Evolutionary conservation across 2,797 vertebrate species (phyloP).

Genomic region (Basileuterus tristriatus): DNA sequence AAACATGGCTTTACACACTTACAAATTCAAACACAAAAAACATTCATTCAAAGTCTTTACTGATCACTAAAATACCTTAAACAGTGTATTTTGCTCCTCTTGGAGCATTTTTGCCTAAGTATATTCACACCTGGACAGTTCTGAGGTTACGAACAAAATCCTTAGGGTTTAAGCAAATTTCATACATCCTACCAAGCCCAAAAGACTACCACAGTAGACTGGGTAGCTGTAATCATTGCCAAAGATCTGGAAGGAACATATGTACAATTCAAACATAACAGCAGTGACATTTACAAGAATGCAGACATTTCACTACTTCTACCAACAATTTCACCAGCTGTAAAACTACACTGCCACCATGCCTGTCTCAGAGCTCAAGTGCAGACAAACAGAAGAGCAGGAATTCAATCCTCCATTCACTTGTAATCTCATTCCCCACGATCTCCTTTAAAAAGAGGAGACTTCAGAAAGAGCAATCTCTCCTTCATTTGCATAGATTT

Average conservation of each 20-base stretch:
- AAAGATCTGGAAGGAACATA: background rate
- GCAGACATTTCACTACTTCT: background rate
- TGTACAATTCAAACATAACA: background rate
- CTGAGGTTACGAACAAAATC: background rate
- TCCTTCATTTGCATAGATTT: background rate
- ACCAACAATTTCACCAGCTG: background rate
- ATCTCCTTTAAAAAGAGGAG: background rate
- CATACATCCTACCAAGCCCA: background rate
- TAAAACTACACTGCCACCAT: background rate
- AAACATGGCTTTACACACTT: background rate
- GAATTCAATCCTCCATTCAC: background rate
- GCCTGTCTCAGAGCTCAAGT: background rate
- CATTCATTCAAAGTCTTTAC: background rate
- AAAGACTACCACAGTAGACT: background rate
- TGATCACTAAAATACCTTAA: background rate
- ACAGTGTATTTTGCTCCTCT: background rate
- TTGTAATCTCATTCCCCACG: background rate
- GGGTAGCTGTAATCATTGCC: background rate
- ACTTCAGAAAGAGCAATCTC: background rate
- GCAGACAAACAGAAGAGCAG: background rate
- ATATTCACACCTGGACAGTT: background rate
- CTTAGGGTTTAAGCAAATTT: background rate
- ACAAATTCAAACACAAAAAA: background rate
- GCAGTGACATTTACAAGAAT: slow-evolving; percentile 1
- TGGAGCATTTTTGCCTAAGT: background rate